Evolutionary conservation across 2,888 invertebrate genomes (phyloP).

Genomic region (Netelia melanura): DNA sequence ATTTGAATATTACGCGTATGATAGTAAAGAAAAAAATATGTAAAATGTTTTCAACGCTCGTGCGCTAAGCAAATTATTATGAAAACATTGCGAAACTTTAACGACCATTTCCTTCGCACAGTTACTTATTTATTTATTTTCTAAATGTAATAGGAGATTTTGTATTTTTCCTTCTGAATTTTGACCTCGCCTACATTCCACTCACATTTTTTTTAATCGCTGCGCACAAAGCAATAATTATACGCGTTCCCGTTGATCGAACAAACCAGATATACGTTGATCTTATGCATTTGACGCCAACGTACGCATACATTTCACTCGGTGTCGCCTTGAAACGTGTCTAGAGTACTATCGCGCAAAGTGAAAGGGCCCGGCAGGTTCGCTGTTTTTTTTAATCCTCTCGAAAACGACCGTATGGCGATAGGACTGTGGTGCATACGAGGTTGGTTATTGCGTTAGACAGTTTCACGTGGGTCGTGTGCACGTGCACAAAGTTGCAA

Average conservation of each 20-base stretch:
- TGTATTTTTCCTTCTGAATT: neutral
- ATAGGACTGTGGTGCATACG: slow-evolving; percentile 11
- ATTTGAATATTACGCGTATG: neutral
- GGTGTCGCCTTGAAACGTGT: slow-evolving; percentile 78
- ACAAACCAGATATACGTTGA: slow-evolving; percentile 19
- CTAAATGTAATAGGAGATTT: no score
- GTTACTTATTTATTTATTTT: no score
- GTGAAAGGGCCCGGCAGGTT: slow-evolving; percentile 78
- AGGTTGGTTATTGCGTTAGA: slow-evolving; percentile 26
- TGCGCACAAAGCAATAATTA: slow-evolving; percentile 45
- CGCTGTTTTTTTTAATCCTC: slow-evolving; percentile 41
- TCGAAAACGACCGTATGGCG: slow-evolving; percentile 39
- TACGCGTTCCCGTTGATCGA: slow-evolving; percentile 46
- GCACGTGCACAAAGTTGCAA: slow-evolving; percentile 46
- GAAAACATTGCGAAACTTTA: neutral
- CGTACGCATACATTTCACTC: slow-evolving; percentile 60
- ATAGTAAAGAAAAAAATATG: neutral
- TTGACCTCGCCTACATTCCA: neutral
- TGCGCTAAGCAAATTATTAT: neutral
- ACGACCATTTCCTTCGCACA: neutral
- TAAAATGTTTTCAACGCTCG: neutral
- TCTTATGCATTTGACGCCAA: slow-evolving; percentile 38
- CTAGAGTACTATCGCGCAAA: slow-evolving; percentile 71
- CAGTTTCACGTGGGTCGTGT: slow-evolving; percentile 56
- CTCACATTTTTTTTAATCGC: neutral